phyloP scores from a whole-genome alignment of 1,140 invertebrate genomes.

The Drosophila lacteicornis region DNA sequence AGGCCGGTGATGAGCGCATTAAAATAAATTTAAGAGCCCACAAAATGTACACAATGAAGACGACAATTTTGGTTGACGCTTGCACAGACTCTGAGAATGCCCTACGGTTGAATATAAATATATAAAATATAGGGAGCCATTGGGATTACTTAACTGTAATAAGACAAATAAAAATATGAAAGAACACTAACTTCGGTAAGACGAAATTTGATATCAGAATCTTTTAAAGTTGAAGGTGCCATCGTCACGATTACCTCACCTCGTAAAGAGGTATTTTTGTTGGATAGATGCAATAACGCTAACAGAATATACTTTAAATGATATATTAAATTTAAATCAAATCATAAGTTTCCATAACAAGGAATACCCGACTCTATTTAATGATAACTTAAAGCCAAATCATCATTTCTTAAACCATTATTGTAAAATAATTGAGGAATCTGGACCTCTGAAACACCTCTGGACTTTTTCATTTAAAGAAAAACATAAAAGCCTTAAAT shows the following conservation, averaged over 20 bases:
- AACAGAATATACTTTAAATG: no score
- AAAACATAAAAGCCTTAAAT: neutral
- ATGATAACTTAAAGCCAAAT: neutral
- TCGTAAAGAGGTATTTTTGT: no score
- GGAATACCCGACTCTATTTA: neutral
- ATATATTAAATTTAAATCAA: no score
- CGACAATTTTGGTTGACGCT: neutral
- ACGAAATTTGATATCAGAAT: no score
- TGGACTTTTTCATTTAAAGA: neutral
- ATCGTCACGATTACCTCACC: no score
- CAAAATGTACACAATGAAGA: constrained; percentile 48
- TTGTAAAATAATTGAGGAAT: neutral
- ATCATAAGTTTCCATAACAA: neutral
- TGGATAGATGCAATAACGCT: no score
- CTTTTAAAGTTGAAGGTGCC: no score
- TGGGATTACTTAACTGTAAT: no score
- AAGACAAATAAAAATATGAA: neutral
- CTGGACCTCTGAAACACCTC: neutral
- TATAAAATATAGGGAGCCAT: no score
- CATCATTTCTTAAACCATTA: neutral
- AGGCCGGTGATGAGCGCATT: constrained; percentile 62
- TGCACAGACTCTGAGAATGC: constrained; percentile 16
- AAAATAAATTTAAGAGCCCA: constrained; percentile 75
- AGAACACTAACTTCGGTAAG: no score
- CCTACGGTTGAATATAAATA: constrained; percentile 9